These are phyloP conservation scores for Oeneis ivallda DNA, from an alignment of 2,888 invertebrate genomes.

Conservation along the genomic window DNA sequence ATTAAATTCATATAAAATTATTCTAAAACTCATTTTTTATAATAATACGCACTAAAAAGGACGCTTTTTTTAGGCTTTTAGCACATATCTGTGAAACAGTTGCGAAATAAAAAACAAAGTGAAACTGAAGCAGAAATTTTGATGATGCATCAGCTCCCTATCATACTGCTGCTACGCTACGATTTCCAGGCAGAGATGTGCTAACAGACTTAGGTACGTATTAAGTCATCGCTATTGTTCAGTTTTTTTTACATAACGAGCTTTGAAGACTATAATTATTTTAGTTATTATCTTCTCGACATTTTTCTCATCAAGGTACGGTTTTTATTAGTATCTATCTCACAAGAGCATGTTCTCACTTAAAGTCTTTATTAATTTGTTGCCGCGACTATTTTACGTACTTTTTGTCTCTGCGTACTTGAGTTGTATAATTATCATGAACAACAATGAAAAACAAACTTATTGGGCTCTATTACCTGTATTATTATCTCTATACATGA, in stretches of 20 bases:
- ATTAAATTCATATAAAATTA: background rate
- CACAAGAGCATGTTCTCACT: constrained; percentile 20
- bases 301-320: constrained; percentile 25
- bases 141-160: too few species aligned
- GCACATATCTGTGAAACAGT: too few species aligned
- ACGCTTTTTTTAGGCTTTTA: background rate
- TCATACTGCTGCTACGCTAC: too few species aligned
- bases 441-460: too few species aligned
- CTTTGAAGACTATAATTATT: constrained; percentile 27
- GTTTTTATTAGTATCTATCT: constrained; percentile 23
- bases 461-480: too few species aligned
- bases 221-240: constrained; percentile 16
- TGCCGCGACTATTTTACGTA: background rate
- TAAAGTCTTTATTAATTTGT: constrained; percentile 10
- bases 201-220: background rate
- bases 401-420: background rate
- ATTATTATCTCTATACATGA: too few species aligned
- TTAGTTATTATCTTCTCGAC: constrained; percentile 21
- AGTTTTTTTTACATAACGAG: constrained; percentile 21
- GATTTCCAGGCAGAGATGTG: too few species aligned
- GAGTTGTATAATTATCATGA: too few species aligned
- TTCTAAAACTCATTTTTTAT: background rate
- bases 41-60: background rate
- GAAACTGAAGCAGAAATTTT: too few species aligned
- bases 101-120: too few species aligned